phyloP scores from a whole-genome alignment of 2,113 vertebrate species.

The Chloebia gouldiae region DNA sequence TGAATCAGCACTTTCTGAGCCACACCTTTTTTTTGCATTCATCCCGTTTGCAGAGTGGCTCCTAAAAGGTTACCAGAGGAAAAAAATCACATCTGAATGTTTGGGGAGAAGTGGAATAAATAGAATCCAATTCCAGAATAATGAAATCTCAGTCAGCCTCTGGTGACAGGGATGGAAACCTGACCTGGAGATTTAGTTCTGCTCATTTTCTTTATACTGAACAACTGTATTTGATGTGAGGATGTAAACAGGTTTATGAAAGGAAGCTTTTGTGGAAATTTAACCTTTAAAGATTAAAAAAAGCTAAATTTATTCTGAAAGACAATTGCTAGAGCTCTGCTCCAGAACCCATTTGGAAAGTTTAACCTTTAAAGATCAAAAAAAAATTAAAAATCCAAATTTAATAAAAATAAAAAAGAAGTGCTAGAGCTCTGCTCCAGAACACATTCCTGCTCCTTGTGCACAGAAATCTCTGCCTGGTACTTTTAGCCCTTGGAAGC shows the following conservation, averaged over 20 bases:
- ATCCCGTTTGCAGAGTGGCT: not conserved
- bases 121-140: not conserved
- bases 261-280: not conserved
- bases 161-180: not conserved
- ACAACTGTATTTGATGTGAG: not conserved
- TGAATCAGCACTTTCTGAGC: not conserved
- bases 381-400: not conserved
- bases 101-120: not conserved
- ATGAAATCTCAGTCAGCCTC: not conserved
- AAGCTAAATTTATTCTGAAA: fast-evolving
- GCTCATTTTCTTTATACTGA: not conserved
- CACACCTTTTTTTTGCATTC: not conserved
- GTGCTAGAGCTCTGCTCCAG: not conserved
- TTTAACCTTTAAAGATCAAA: not conserved
- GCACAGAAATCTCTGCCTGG: not conserved
- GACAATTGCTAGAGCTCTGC: not conserved
- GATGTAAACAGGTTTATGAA: not conserved
- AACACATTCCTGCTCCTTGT: not conserved
- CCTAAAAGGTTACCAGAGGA: not conserved
- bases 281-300: not conserved
- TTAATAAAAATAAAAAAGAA: fast-evolving
- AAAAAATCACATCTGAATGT: not conserved
- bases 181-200: not conserved
- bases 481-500: not conserved
- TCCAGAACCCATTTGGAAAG: not conserved